Conservation (phyloP, 53 echinoderm and acorn worm genomes). For the Stichopus horrens region DNA sequence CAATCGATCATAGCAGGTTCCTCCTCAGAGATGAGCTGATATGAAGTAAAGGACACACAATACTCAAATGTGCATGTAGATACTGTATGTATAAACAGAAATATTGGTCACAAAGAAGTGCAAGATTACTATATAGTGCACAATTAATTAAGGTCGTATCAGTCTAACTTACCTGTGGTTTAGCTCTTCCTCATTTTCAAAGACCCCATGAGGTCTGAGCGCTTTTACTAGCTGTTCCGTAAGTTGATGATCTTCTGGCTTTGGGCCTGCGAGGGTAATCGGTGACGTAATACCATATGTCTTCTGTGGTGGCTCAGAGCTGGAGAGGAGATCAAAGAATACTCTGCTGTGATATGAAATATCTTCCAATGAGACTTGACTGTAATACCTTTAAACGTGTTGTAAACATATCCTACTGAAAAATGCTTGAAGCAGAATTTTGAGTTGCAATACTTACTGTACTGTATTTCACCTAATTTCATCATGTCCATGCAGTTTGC, state of each 20-base stretch:
- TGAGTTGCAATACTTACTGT: too few relatives aligned
- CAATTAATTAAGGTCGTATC: neutral
- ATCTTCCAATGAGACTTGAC: neutral
- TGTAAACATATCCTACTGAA: too few relatives aligned
- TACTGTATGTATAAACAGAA: neutral
- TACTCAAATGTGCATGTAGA: neutral
- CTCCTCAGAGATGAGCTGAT: too few relatives aligned
- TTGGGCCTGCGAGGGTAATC: slow-evolving; percentile 83
- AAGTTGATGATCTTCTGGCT: slow-evolving; percentile 74
- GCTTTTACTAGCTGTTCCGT: slow-evolving; percentile 78
- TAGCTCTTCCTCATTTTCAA: slow-evolving; percentile 95
- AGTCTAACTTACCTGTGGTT: slow-evolving; percentile 74
- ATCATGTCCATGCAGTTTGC: too few relatives aligned
- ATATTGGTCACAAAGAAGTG: neutral
- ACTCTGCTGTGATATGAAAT: neutral
- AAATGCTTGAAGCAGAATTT: too few relatives aligned
- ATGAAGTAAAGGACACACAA: too few relatives aligned
- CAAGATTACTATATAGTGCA: too few relatives aligned
- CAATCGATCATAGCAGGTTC: too few relatives aligned
- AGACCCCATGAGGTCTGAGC: slow-evolving; percentile 92
- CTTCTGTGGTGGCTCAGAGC: slow-evolving; percentile 73
- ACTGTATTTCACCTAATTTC: too few relatives aligned
- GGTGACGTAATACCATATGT: slow-evolving; percentile 97
- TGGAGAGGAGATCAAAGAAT: slow-evolving; percentile 37
- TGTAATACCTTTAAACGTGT: too few relatives aligned